Evolutionary conservation across 1,140 invertebrate genomes (phyloP).

Genomic region (Steinernema feltiae): DNA sequence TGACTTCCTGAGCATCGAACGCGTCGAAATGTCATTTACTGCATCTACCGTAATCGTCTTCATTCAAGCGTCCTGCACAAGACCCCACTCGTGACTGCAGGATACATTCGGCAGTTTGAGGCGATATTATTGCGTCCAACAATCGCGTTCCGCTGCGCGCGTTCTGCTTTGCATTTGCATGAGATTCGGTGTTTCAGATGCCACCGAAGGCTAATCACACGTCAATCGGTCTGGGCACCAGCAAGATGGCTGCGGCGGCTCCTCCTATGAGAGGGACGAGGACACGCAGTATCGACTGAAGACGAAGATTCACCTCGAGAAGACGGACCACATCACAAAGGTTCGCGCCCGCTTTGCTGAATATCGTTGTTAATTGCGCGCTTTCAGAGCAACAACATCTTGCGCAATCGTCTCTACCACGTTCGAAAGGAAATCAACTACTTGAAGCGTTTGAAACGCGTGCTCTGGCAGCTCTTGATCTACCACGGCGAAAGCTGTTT

Average conservation of each 20-base stretch:
- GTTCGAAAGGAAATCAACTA: conserved; percentile 3
- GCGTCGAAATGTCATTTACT: too few relatives aligned
- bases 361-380: too few relatives aligned
- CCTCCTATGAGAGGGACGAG: not conserved
- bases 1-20: too few relatives aligned
- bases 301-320: not conserved
- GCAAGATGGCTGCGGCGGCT: too few relatives aligned
- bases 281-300: not conserved
- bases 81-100: too few relatives aligned
- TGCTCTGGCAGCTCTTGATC: not conserved
- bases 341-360: too few relatives aligned
- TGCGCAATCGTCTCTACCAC: not conserved
- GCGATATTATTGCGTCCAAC: too few relatives aligned
- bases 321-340: not conserved
- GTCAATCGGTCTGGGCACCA: not conserved
- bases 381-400: conserved; percentile 9
- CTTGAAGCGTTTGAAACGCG: not conserved
- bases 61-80: too few relatives aligned
- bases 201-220: not conserved
- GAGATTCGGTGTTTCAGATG: not conserved
- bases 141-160: too few relatives aligned
- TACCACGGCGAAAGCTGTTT: not conserved
- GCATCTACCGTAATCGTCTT: too few relatives aligned
- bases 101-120: too few relatives aligned
- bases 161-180: too few relatives aligned